Evolutionary conservation across 2,888 invertebrate species (phyloP).

Genomic region (Nymphalis polychloros): DNA sequence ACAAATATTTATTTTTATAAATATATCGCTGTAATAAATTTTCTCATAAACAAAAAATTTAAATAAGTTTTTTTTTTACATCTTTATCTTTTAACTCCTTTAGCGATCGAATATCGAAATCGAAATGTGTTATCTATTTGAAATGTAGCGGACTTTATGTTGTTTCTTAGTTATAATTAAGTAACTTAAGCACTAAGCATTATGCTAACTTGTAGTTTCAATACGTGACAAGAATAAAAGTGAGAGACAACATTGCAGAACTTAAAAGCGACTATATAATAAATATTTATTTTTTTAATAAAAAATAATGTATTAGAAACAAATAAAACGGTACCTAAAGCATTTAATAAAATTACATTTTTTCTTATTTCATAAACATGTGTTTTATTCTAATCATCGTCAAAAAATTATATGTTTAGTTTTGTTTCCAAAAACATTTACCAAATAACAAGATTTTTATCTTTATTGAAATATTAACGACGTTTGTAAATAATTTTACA

Average conservation of each 20-base stretch:
- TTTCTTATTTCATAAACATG: too few relatives aligned
- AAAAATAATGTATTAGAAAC: neutral
- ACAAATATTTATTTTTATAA: neutral
- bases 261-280: neutral
- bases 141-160: conserved; percentile 18
- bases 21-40: too few relatives aligned
- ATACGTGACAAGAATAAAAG: conserved; percentile 20
- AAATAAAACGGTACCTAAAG: neutral
- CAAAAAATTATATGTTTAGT: too few relatives aligned
- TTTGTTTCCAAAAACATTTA: too few relatives aligned
- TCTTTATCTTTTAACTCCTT: neutral
- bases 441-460: too few relatives aligned
- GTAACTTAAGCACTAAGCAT: conserved; percentile 14
- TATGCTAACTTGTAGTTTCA: conserved; percentile 19
- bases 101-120: neutral
- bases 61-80: too few relatives aligned
- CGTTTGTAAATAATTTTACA: too few relatives aligned
- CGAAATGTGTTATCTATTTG: conserved; percentile 16
- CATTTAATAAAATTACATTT: too few relatives aligned
- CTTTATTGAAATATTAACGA: too few relatives aligned
- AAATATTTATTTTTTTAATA: neutral
- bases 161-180: conserved; percentile 24
- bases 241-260: conserved; percentile 15
- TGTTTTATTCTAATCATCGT: too few relatives aligned
- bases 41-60: too few relatives aligned